Evolutionary conservation across 2,888 invertebrate species (phyloP).

Genomic region (Tridacna gigas): DNA sequence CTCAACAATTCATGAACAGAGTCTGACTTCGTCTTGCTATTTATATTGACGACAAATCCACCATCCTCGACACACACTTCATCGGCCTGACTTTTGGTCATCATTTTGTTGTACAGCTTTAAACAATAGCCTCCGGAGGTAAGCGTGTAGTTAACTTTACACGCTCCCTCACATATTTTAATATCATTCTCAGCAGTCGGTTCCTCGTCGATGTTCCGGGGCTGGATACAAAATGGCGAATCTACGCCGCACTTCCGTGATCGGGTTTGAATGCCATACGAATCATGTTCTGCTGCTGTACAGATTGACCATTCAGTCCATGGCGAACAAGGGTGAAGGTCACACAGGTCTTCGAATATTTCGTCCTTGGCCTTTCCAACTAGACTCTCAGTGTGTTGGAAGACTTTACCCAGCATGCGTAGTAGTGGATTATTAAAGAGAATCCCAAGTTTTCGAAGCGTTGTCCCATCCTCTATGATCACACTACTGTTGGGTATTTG

Average conservation of each 20-base stretch:
- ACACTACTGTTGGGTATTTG: not conserved
- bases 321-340: conserved; percentile 1
- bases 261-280: not conserved
- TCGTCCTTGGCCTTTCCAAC: not conserved
- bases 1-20: conserved; percentile 2
- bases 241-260: not conserved
- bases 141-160: not conserved
- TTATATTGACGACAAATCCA: conserved; percentile 7
- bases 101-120: not conserved
- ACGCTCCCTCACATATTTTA: not conserved
- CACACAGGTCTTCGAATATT: conserved; percentile 14
- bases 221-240: conserved; percentile 16
- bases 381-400: conserved; percentile 5
- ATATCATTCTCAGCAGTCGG: not conserved
- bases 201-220: not conserved
- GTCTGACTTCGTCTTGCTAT: conserved; percentile 1
- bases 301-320: conserved; percentile 12
- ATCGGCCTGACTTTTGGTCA: not conserved
- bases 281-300: not conserved
- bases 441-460: not conserved
- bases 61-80: not conserved
- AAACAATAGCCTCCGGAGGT: not conserved
- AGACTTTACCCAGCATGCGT: conserved; percentile 11
- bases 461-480: conserved; percentile 1
- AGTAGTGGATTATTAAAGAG: conserved; percentile 5